Conservation (phyloP, 2,888 invertebrate species). For the Limnephilus auricula region DNA sequence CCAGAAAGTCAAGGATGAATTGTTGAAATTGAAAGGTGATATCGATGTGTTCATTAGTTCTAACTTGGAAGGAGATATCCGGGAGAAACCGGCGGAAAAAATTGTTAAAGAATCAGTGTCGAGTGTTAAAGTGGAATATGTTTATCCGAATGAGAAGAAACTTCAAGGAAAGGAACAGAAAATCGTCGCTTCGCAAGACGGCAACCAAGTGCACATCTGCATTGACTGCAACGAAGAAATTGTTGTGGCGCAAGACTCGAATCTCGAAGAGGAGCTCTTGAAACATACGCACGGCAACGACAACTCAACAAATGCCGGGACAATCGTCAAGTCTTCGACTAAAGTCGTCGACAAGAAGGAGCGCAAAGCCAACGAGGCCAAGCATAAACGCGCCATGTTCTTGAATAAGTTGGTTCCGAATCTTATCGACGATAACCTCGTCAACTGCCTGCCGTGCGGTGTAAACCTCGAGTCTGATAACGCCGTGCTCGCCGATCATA, state of each 20-base stretch:
- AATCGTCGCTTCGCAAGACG: constrained; percentile 5
- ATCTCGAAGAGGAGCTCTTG: constrained; percentile 51
- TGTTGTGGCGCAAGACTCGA: constrained; percentile 25
- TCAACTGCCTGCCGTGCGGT: constrained; percentile 59
- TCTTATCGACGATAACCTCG: constrained; percentile 58
- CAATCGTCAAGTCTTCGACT: not conserved
- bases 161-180: constrained; percentile 42
- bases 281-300: constrained; percentile 49
- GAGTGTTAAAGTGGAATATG: constrained; percentile 47
- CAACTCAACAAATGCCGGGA: constrained; percentile 4
- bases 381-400: constrained; percentile 26
- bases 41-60: constrained; percentile 55
- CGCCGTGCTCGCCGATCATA: constrained; percentile 52
- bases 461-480: constrained; percentile 37
- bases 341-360: constrained; percentile 31
- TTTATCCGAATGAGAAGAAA: constrained; percentile 55
- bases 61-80: constrained; percentile 54
- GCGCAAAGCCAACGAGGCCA: constrained; percentile 18
- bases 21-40: constrained; percentile 43
- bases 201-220: constrained; percentile 50
- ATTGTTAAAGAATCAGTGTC: not conserved
- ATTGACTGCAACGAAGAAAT: constrained; percentile 60
- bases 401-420: constrained; percentile 51
- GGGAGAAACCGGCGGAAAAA: constrained; percentile 32
- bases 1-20: constrained; percentile 47